These are phyloP conservation scores for Perccottus glenii DNA, from an alignment of 2,113 vertebrate genomes.

Conservation along the genomic window DNA sequence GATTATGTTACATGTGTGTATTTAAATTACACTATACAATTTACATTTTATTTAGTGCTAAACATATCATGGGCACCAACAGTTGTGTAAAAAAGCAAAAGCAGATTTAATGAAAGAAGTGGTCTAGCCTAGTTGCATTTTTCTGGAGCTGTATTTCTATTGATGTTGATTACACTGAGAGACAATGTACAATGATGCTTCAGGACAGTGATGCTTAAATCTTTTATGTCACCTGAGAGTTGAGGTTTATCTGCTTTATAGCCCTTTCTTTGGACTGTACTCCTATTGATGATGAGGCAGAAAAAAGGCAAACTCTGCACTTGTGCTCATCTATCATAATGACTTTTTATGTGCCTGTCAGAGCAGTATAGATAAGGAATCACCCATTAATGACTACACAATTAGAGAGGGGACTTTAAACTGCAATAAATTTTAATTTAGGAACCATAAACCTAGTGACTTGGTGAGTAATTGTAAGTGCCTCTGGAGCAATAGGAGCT, in stretches of 20 bases:
- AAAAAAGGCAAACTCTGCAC: slow-evolving; percentile 33
- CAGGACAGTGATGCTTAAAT: slow-evolving; percentile 56
- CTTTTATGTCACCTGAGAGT: slow-evolving; percentile 52
- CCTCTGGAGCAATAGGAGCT: slow-evolving; percentile 91
- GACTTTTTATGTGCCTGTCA: slow-evolving; percentile 83
- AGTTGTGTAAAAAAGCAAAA: no score
- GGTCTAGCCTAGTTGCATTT: no score
- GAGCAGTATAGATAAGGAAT: slow-evolving; percentile 78
- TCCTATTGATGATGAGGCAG: slow-evolving; percentile 50
- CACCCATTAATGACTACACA: slow-evolving; percentile 88
- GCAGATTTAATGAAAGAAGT: no score
- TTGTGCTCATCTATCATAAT: slow-evolving; percentile 81
- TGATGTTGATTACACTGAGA: no score
- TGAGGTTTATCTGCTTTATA: neutral
- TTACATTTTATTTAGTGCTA: no score
- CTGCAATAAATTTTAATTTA: slow-evolving; percentile 91
- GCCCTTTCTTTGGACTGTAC: slow-evolving; percentile 36
- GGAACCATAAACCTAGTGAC: slow-evolving; percentile 92
- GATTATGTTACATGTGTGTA: no score
- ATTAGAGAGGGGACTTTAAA: slow-evolving; percentile 85
- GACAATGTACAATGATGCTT: slow-evolving; percentile 56
- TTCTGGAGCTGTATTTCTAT: no score
- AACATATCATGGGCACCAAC: no score
- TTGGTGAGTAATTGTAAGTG: slow-evolving; percentile 95
- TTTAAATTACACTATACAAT: no score